Evolutionary conservation across 1,140 invertebrate genomes (phyloP), one percentile per base, ranked within the genome.

Genomic region (Bombus soroeensis): DNA sequence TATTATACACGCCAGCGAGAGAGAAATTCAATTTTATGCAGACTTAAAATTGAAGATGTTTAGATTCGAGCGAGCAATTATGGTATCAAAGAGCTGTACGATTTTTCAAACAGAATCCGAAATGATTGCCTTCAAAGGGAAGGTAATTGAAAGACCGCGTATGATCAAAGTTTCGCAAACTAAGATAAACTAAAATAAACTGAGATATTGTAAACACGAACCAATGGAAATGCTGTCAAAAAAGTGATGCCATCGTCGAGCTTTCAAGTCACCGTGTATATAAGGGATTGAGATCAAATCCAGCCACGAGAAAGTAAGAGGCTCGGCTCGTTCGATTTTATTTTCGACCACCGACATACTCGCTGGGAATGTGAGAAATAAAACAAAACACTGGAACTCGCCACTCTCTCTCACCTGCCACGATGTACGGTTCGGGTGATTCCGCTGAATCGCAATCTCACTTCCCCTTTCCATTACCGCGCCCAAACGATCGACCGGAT

Each of bases 241-340:
- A 22, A 32, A 25, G 28, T 3, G 39, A 77, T 28, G 22, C 53
- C 22, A 18, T 28, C 39, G 57, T 28, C 39, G 57, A 77, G 77
- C 71, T 89, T 89, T 81, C 88, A 47, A 70, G 83, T 72, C 79
- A 79, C 73, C 64, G 62, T 83, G 71, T 87, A 87, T 62, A n/a
- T 32, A 39, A 25, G 34, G 64, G 72, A 88, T 86, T 82, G 70
- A 77, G 77, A 87, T 86, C 85, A n/a, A 72, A 77, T 47, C 74
- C 59, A 43, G 66, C 59, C 22, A 43, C 87, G 91, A 88, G 92
- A 93, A 92, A 93, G 92, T 93, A 90, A 92, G 77, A 89, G 89
- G 86, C 81, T n/a, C 59, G 85, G 89, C 85, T 85, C 87, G 88
- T 90, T 83, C 78, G 72, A 89, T 91, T 92, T 92, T 92, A 89